Evolutionary conservation across 2,888 invertebrate genomes (phyloP).

Genomic region (Cataglyphis cursor): DNA sequence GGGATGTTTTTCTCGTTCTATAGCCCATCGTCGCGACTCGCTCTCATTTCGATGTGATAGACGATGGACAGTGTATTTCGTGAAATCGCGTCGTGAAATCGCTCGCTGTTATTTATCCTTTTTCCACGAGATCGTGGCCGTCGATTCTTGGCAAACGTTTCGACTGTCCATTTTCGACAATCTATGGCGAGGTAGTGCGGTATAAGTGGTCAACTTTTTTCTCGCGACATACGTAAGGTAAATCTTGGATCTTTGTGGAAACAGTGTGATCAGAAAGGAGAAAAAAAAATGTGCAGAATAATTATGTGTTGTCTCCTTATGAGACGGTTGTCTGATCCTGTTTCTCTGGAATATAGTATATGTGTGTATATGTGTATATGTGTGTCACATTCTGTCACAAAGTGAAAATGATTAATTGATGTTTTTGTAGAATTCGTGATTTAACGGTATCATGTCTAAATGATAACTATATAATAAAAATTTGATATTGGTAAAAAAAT

Average conservation of each 20-base stretch:
- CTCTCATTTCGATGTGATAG: slow-evolving; percentile 33
- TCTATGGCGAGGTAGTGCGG: neutral
- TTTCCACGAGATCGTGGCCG: neutral
- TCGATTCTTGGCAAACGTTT: neutral
- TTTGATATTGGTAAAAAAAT: neutral
- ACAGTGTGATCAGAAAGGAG: neutral
- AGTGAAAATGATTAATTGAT: neutral
- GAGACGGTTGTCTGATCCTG: neutral
- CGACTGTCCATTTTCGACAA: slow-evolving; percentile 5
- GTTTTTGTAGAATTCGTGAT: neutral
- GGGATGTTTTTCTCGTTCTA: slow-evolving; percentile 2
- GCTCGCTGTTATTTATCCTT: neutral
- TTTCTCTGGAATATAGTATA: neutral
- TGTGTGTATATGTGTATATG: neutral
- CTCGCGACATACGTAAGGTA: slow-evolving; percentile 9
- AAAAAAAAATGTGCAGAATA: neutral
- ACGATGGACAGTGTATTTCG: neutral
- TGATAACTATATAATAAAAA: neutral
- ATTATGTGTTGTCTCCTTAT: neutral
- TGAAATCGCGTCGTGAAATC: neutral
- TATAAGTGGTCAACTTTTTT: neutral
- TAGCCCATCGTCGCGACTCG: slow-evolving; percentile 30
- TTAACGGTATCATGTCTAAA: neutral
- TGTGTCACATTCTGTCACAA: neutral
- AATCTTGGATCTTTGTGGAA: neutral